A percentile compares a stretch with the other conserved stretches of the same genome.
Conservation (phyloP, 2,888 invertebrate genomes). For the Phyllotreta cruciferae region DNA sequence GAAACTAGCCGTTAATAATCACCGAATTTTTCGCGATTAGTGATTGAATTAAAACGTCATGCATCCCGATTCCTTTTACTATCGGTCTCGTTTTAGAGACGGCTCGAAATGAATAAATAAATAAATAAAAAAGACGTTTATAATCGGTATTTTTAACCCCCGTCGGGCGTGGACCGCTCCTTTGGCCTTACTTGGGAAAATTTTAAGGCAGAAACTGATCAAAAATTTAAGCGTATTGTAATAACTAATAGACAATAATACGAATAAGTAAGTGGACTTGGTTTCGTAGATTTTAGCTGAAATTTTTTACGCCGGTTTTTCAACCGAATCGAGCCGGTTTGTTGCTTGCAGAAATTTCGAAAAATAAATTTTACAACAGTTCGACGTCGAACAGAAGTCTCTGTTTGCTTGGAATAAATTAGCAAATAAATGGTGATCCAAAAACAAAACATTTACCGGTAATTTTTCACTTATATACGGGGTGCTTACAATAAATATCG, state of each 20-base stretch:
- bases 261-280: conserved; percentile 25
- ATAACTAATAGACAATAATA: conserved; percentile 40
- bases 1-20: too few relatives aligned
- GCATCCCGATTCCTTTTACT: too few relatives aligned
- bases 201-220: conserved; percentile 35
- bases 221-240: conserved; percentile 36
- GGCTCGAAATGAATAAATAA: background rate
- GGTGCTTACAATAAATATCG: too few relatives aligned
- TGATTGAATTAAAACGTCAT: too few relatives aligned
- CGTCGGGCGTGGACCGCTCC: conserved; percentile 5
- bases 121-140: background rate
- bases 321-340: conserved; percentile 13
- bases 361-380: conserved; percentile 30
- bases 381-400: conserved; percentile 1
- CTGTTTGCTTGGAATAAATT: too few relatives aligned
- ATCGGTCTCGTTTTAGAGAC: conserved; percentile 26
- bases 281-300: conserved; percentile 26
- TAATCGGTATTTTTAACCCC: conserved; percentile 3
- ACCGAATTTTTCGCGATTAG: too few relatives aligned
- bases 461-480: too few relatives aligned
- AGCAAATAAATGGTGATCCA: too few relatives aligned
- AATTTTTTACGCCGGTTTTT: conserved; percentile 23
- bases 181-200: conserved; percentile 28
- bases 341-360: conserved; percentile 14
- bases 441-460: too few relatives aligned